Evolutionary conservation across 1,140 invertebrate species (phyloP).

Genomic region (Leptinotarsa undecemlineata): DNA sequence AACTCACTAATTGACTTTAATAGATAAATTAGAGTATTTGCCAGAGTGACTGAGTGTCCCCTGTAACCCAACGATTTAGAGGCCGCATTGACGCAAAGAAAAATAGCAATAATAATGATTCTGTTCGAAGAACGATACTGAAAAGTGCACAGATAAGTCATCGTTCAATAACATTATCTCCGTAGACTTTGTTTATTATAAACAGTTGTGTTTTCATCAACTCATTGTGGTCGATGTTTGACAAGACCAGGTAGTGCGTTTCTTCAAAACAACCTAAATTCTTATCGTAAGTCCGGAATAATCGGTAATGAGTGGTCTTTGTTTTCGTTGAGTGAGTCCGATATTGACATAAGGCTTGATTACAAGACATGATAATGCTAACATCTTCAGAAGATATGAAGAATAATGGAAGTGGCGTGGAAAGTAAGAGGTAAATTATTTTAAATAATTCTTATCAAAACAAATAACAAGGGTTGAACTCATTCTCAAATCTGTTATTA

Average conservation of each 20-base stretch:
- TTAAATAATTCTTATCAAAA: too few species aligned
- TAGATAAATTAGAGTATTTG: conserved; percentile 50
- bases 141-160: conserved; percentile 10
- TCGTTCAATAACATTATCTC: conserved; percentile 9
- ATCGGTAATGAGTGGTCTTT: background rate
- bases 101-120: conserved; percentile 9
- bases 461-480: too few species aligned
- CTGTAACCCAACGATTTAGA: conserved; percentile 33
- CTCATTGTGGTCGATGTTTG: background rate
- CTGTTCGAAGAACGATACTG: background rate
- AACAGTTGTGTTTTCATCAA: conserved; percentile 7
- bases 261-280: conserved; percentile 2
- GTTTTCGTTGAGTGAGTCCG: background rate
- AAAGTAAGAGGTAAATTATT: background rate
- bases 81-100: conserved; percentile 15
- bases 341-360: background rate
- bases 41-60: conserved; percentile 30
- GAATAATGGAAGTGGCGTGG: background rate
- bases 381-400: background rate
- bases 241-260: conserved; percentile 14
- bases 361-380: conserved; percentile 4
- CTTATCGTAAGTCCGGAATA: background rate
- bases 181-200: conserved; percentile 14
- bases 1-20: conserved; percentile 49
- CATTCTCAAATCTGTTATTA: too few species aligned